Evolutionary conservation across 2,888 invertebrate species (phyloP), one percentile per base, ranked within the genome.

Genomic region (Temnothorax rugatulus): DNA sequence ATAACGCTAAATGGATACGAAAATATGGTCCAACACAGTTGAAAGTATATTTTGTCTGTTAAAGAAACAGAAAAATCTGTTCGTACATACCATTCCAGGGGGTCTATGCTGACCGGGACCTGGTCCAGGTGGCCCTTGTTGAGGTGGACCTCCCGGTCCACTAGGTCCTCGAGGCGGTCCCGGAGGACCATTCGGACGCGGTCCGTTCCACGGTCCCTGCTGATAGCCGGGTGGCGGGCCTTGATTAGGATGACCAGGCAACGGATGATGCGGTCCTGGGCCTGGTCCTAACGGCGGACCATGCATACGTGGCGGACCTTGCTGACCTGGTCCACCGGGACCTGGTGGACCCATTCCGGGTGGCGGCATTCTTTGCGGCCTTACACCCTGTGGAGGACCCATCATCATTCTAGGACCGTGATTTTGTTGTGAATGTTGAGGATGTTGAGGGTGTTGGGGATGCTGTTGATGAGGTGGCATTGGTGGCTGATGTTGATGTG

Each of bases 161-260:
- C 96, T 95, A 4, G 95, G 95, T 47, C 95, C 95, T 85, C 95
- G 94, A 7, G 96, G 96, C 41, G 95, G 95, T 71, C 95, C 95
- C 29, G 95, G 95, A 66, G 96, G 96, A 4, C 96, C 96, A 89
- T 96, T 96, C 0, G 96, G 96, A 87, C 96, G 94, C 0, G 96
- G 96, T 1, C 96, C 96, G 90, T 96, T 96, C 96, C 96, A 96
- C 63, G 96, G 96, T 4, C 94, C 95, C 84, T 95, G 96, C 92
- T 96, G 97, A 95, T 97, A 97, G 52, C 96, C 95, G 34, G 95
- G 95, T 2, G 95, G 95, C 57, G 96, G 96, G 64, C 95, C 96
- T 90, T 95, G 95, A 89, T 95, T 95, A 29, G 95, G 95, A 91
- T 96, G 96, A 2, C 95, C 95, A 44, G 95, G 94, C 88, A 95